Evolutionary conservation across 2,888 invertebrate species (phyloP).

Genomic region (Lasioglossum oenotherae): DNA sequence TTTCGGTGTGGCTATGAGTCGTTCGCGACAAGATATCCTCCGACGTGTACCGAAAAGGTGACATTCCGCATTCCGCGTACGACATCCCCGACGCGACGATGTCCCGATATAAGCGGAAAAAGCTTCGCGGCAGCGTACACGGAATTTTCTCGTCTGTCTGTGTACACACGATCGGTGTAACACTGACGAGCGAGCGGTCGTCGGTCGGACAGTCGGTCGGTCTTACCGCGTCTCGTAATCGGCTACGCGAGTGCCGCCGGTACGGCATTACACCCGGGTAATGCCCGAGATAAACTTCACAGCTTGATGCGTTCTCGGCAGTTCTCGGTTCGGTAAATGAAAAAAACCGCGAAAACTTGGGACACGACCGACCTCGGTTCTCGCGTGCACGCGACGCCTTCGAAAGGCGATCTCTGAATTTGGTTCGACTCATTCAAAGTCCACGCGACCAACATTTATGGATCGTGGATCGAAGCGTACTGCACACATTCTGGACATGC

Average conservation of each 20-base stretch:
- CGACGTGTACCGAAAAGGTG: slow-evolving; percentile 51
- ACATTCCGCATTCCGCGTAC: slow-evolving; percentile 46
- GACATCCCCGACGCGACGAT: slow-evolving; percentile 40
- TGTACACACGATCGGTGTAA: slow-evolving; percentile 39
- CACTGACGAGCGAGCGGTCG: slow-evolving; percentile 16
- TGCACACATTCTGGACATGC: slow-evolving; percentile 71
- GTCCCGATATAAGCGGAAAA: slow-evolving; percentile 23
- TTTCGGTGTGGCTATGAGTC: slow-evolving; percentile 59
- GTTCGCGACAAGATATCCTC: slow-evolving; percentile 52
- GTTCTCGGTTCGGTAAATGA: slow-evolving; percentile 28
- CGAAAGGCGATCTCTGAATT: slow-evolving; percentile 62
- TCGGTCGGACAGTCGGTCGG: slow-evolving; percentile 1
- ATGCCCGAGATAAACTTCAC: slow-evolving; percentile 56
- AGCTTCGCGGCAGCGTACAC: slow-evolving; percentile 23
- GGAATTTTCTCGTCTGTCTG: slow-evolving; percentile 33
- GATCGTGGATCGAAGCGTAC: slow-evolving; percentile 69
- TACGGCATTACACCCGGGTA: slow-evolving; percentile 47
- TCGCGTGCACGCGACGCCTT: slow-evolving; percentile 57
- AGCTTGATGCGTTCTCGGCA: slow-evolving; percentile 26
- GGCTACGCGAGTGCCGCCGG: slow-evolving; percentile 54
- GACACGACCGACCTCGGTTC: slow-evolving; percentile 41
- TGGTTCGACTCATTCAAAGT: slow-evolving; percentile 62
- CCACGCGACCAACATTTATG: slow-evolving; percentile 67
- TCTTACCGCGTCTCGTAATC: slow-evolving; percentile 51
- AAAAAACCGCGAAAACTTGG: slow-evolving; percentile 26